A percentile compares a stretch with the other conserved stretches of the same genome.
Evolutionary conservation across 2,797 vertebrate genomes (phyloP).

Genomic region (Anomalospiza imberbis): DNA sequence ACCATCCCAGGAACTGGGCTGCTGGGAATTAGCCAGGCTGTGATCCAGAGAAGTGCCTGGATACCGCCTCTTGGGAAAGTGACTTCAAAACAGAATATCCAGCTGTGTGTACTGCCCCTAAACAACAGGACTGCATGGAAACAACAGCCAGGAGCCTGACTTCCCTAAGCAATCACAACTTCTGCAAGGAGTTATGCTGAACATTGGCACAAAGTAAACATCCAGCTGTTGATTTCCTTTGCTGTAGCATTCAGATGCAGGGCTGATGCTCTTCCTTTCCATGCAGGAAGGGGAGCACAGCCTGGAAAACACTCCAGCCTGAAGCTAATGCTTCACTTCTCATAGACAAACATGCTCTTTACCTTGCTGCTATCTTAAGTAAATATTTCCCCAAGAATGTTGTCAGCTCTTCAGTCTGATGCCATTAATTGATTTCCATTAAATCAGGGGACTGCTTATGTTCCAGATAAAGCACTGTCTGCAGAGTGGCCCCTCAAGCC

Average conservation of each 20-base stretch:
- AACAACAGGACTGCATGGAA: neutral
- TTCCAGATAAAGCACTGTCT: neutral
- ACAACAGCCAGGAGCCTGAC: neutral
- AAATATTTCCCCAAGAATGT: conserved; percentile 36
- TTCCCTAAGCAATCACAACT: neutral
- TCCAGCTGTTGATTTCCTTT: neutral
- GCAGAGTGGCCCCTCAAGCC: neutral
- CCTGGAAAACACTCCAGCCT: neutral
- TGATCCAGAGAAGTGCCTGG: neutral
- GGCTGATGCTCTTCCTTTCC: neutral
- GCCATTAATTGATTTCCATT: conserved; percentile 32
- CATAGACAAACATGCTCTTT: conserved; percentile 54
- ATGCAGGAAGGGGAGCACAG: neutral
- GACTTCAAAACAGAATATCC: neutral
- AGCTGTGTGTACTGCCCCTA: neutral
- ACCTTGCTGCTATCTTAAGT: conserved; percentile 39
- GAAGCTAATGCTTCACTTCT: neutral
- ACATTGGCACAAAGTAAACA: neutral
- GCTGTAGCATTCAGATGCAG: neutral
- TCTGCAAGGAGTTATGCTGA: neutral
- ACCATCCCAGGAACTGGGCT: neutral
- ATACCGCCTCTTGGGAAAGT: neutral
- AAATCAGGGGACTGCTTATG: neutral
- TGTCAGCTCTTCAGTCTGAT: conserved; percentile 3
- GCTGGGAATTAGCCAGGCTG: neutral